Evolutionary conservation across 2,113 vertebrate genomes (phyloP).

Genomic region (Hepsetus odoe): DNA sequence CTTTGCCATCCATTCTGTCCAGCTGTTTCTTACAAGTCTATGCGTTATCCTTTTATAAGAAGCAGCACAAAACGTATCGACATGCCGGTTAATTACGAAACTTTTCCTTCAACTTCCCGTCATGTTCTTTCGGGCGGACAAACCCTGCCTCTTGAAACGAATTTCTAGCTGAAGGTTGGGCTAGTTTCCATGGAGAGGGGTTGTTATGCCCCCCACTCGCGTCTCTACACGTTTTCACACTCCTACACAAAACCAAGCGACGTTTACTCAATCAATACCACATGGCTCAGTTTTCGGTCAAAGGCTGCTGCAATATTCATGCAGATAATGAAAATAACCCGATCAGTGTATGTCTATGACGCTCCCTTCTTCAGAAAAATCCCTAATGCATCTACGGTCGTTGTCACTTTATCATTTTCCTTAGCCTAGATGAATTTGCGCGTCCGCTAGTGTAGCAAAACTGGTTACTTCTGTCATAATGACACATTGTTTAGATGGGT

Average conservation of each 20-base stretch:
- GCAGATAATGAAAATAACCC: too few relatives aligned
- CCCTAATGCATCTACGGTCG: too few relatives aligned
- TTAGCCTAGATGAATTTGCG: too few relatives aligned
- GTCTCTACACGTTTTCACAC: constrained; percentile 21
- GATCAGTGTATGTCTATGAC: too few relatives aligned
- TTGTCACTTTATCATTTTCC: too few relatives aligned
- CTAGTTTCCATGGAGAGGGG: constrained; percentile 72
- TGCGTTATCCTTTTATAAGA: constrained; percentile 49
- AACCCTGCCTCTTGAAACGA: constrained; percentile 63
- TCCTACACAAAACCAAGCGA: constrained; percentile 41
- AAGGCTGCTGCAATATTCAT: background rate
- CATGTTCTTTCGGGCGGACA: constrained; percentile 70
- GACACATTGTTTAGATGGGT: background rate
- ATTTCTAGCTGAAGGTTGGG: constrained; percentile 70
- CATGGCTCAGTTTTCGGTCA: constrained; percentile 22
- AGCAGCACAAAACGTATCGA: constrained; percentile 41
- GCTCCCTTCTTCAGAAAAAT: too few relatives aligned
- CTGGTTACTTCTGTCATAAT: background rate
- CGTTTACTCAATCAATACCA: constrained; percentile 28
- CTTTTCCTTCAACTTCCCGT: constrained; percentile 63
- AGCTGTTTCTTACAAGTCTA: constrained; percentile 55
- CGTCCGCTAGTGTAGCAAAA: too few relatives aligned
- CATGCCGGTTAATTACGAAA: constrained; percentile 62
- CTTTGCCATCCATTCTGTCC: constrained; percentile 66
- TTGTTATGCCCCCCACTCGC: constrained; percentile 71